These are phyloP conservation scores for Hecatera dysodea DNA, from an alignment of 2,888 invertebrate genomes.

Conservation along the genomic window DNA sequence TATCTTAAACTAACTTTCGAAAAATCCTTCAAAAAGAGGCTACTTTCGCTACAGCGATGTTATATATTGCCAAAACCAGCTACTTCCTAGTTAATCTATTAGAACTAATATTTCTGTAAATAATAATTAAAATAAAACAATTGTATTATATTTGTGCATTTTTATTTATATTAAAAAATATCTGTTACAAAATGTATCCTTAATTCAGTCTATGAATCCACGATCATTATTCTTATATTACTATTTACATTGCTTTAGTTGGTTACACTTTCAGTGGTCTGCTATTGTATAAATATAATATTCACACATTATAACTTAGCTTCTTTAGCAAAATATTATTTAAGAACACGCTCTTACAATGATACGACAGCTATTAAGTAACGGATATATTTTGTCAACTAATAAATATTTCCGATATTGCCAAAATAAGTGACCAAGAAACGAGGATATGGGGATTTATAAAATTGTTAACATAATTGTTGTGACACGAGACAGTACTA, in stretches of 20 bases:
- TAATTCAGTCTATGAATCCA: constrained; percentile 65
- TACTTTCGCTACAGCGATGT: constrained; percentile 6
- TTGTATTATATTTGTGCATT: constrained; percentile 46
- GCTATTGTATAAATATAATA: constrained; percentile 17
- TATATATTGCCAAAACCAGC: constrained; percentile 26
- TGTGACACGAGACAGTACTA: neutral
- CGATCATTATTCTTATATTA: constrained; percentile 44
- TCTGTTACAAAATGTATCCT: constrained; percentile 59
- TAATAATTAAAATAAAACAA: constrained; percentile 64
- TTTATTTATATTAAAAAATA: constrained; percentile 62
- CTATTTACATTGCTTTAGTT: constrained; percentile 42
- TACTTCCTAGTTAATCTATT: constrained; percentile 39
- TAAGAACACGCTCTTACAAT: neutral
- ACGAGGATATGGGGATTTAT: neutral
- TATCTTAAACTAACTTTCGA: too few relatives aligned
- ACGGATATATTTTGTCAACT: neutral
- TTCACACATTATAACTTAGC: constrained; percentile 23
- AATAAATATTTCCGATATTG: neutral
- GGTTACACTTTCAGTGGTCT: constrained; percentile 18
- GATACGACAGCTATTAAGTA: neutral
- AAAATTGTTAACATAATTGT: neutral
- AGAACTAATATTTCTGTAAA: constrained; percentile 60
- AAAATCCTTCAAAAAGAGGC: neutral
- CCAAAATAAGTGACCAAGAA: neutral
- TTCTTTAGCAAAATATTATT: constrained; percentile 1